These are phyloP conservation scores for Drosophila tani DNA, from an alignment of 1,140 invertebrate species.

Conservation along the genomic window DNA sequence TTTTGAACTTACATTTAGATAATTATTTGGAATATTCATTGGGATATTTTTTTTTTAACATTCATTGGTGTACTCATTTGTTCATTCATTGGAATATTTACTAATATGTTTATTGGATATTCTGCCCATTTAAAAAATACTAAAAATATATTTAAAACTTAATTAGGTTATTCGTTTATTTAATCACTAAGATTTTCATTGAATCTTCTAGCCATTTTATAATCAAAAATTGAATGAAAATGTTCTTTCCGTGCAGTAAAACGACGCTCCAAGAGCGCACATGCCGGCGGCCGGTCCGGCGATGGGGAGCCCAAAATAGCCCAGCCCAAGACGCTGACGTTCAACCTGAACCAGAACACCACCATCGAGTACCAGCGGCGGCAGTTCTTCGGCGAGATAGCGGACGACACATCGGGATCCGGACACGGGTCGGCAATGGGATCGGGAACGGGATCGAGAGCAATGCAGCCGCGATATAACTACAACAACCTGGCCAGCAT, in stretches of 20 bases:
- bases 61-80: too few relatives aligned
- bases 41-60: too few relatives aligned
- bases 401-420: slow-evolving; percentile 46
- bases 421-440: slow-evolving; percentile 17
- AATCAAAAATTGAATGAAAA: neutral
- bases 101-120: neutral
- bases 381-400: slow-evolving; percentile 79
- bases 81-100: too few relatives aligned
- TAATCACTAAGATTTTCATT: neutral
- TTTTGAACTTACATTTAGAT: neutral
- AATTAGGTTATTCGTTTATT: too few relatives aligned
- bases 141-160: neutral
- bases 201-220: neutral
- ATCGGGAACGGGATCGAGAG: slow-evolving; percentile 29
- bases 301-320: slow-evolving; percentile 77
- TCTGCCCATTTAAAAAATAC: neutral
- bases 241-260: slow-evolving; percentile 59
- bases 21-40: neutral
- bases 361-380: slow-evolving; percentile 82
- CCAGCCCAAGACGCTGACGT: slow-evolving; percentile 81
- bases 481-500: slow-evolving; percentile 78
- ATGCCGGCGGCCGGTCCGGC: slow-evolving; percentile 67
- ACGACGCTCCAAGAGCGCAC: slow-evolving; percentile 85
- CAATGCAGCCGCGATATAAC: slow-evolving; percentile 56
- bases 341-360: slow-evolving; percentile 83